Conservation (phyloP, 2,888 invertebrate genomes). For the Drosophila melanosoma region DNA sequence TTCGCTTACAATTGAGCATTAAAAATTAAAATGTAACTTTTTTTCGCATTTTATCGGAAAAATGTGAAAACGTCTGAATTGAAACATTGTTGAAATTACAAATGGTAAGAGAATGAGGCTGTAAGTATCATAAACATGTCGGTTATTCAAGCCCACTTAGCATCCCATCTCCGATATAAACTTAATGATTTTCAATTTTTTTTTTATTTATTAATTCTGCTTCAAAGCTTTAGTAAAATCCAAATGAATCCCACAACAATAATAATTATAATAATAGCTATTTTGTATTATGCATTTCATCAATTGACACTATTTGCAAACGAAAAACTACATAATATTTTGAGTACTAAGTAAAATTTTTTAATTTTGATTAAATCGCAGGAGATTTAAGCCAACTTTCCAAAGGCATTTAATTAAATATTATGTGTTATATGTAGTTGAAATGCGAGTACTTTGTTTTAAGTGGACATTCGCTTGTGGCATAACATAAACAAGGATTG, state of each 20-base stretch:
- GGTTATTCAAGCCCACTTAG: neutral
- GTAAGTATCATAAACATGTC: neutral
- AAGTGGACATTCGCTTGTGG: neutral
- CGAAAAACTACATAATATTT: neutral
- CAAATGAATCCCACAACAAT: neutral
- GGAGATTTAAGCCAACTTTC: neutral
- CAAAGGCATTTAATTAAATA: neutral
- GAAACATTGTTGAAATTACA: neutral
- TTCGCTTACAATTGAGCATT: neutral
- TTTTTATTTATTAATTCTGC: neutral
- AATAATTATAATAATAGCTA: neutral
- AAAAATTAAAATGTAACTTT: neutral
- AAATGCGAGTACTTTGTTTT: neutral
- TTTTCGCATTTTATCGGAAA: neutral
- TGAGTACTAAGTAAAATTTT: neutral
- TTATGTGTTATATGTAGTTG: constrained; percentile 4
- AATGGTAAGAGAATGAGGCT: neutral
- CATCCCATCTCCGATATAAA: neutral
- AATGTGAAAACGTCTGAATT: neutral
- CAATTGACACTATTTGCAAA: neutral
- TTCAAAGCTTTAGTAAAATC: neutral
- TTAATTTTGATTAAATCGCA: neutral
- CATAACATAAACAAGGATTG: neutral
- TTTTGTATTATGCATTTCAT: neutral
- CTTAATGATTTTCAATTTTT: neutral